A percentile compares a stretch with the other conserved stretches of the same genome.
Conservation (phyloP, 30 jellyfish, hydroid and myxozoan genomes). For the Aurelia aurita region DNA sequence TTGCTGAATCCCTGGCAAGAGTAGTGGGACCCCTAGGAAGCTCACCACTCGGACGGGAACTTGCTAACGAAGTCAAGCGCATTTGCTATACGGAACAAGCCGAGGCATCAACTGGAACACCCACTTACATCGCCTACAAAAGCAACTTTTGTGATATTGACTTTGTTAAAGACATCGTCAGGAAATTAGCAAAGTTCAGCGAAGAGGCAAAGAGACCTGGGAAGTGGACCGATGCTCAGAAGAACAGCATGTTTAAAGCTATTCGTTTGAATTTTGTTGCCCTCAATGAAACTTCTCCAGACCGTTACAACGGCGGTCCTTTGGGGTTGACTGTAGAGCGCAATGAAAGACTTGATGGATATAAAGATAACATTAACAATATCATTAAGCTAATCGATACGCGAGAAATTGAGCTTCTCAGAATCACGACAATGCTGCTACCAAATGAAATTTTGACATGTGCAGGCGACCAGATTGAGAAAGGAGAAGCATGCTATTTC, state of each 20-base stretch:
- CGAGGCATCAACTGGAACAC: not conserved
- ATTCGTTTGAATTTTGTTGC: not conserved
- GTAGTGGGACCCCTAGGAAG: not conserved
- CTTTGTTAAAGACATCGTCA: not conserved
- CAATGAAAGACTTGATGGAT: conserved; percentile 6
- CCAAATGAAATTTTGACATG: conserved; percentile 40
- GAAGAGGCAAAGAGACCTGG: not conserved
- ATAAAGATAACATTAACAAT: conserved; percentile 19
- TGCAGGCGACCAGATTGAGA: not conserved
- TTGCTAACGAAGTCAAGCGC: not conserved
- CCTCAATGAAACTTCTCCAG: not conserved
- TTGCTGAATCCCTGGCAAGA: too few relatives aligned
- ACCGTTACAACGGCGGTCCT: not conserved
- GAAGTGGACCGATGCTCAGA: conserved; percentile 7
- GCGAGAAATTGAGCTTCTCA: conserved; percentile 13
- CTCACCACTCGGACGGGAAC: not conserved
- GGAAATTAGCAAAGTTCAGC: conserved; percentile 5
- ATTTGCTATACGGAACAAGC: not conserved
- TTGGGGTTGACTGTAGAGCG: not conserved
- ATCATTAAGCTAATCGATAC: not conserved
- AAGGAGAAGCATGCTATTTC: conserved; percentile 30
- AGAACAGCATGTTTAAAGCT: not conserved
- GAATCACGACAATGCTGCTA: not conserved
- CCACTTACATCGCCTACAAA: not conserved
- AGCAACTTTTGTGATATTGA: not conserved